A percentile compares a stretch with the other conserved stretches of the same genome.
Evolutionary conservation across 2,113 vertebrate species (phyloP).

Genomic region (Onychostruthus taczanowskii): DNA sequence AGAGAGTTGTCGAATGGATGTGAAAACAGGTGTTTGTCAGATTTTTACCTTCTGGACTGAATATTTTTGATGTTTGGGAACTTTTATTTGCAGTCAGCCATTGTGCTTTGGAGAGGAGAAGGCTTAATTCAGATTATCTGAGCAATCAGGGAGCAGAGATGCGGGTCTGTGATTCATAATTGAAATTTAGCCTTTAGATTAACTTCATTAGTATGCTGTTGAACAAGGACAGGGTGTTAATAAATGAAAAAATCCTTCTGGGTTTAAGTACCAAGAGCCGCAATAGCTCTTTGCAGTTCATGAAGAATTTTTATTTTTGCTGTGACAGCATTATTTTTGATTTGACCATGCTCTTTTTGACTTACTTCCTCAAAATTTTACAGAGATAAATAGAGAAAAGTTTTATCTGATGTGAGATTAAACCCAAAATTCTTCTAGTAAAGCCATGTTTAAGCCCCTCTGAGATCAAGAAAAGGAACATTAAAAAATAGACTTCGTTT

Average conservation of each 20-base stretch:
- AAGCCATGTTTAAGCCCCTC: neutral
- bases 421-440: neutral
- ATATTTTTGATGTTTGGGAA: slow-evolving; percentile 37
- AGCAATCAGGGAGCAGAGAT: slow-evolving; percentile 57
- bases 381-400: neutral
- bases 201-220: slow-evolving; percentile 69
- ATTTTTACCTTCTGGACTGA: slow-evolving; percentile 34
- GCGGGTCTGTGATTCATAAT: slow-evolving; percentile 67
- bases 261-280: slow-evolving; percentile 39
- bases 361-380: neutral
- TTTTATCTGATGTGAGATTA: neutral
- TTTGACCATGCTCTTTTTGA: neutral
- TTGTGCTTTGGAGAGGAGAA: slow-evolving; percentile 6
- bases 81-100: slow-evolving; percentile 14
- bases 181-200: slow-evolving; percentile 74
- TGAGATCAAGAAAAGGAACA: neutral
- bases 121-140: slow-evolving; percentile 29
- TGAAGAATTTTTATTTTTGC: slow-evolving; percentile 16
- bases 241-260: slow-evolving; percentile 67
- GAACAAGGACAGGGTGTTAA: slow-evolving; percentile 65
- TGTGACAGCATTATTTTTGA: slow-evolving; percentile 13
- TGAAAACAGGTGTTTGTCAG: slow-evolving; percentile 43
- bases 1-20: slow-evolving; percentile 34
- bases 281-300: slow-evolving; percentile 24
- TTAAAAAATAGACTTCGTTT: neutral